Evolutionary conservation across 2,113 vertebrate genomes (phyloP).

Genomic region (Callorhinus ursinus): DNA sequence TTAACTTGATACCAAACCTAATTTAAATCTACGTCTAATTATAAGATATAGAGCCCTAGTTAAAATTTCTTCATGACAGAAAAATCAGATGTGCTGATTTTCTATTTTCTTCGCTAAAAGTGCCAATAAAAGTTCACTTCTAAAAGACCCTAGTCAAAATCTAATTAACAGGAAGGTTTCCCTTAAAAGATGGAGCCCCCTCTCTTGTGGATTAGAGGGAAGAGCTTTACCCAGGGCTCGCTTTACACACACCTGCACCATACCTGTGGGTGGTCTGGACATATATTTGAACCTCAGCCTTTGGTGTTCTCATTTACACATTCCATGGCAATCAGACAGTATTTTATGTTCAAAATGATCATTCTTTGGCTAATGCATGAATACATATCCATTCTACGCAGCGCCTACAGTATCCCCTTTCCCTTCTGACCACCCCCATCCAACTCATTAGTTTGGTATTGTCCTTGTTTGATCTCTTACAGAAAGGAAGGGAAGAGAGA

Average conservation of each 20-base stretch:
- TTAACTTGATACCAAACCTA: conserved; percentile 42
- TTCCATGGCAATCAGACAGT: conserved; percentile 82
- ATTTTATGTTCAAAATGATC: conserved; percentile 77
- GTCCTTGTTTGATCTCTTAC: conserved; percentile 67
- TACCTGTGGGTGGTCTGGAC: conserved; percentile 84
- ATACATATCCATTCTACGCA: conserved; percentile 25
- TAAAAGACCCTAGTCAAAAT: conserved; percentile 65
- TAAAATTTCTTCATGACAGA: conserved; percentile 53
- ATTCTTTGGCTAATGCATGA: conserved; percentile 36
- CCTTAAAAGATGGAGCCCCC: conserved; percentile 67
- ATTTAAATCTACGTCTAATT: conserved; percentile 60
- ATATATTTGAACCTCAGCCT: conserved; percentile 76
- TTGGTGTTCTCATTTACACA: conserved; percentile 76
- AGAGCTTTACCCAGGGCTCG: conserved; percentile 80
- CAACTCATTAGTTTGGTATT: conserved; percentile 70
- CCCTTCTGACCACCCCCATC: conserved; percentile 62
- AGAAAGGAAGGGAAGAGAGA: conserved; percentile 57
- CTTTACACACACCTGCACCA: conserved; percentile 86
- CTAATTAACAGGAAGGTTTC: conserved; percentile 71
- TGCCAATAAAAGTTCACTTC: conserved; percentile 63
- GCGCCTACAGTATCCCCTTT: conserved; percentile 52
- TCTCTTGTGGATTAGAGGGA: conserved; percentile 77
- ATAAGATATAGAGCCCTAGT: conserved; percentile 7
- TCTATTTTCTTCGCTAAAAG: conserved; percentile 53
- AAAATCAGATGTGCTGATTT: conserved; percentile 52